phyloP scores from a whole-genome alignment of 2,888 invertebrate species.

The Caenorhabditis virilis region DNA sequence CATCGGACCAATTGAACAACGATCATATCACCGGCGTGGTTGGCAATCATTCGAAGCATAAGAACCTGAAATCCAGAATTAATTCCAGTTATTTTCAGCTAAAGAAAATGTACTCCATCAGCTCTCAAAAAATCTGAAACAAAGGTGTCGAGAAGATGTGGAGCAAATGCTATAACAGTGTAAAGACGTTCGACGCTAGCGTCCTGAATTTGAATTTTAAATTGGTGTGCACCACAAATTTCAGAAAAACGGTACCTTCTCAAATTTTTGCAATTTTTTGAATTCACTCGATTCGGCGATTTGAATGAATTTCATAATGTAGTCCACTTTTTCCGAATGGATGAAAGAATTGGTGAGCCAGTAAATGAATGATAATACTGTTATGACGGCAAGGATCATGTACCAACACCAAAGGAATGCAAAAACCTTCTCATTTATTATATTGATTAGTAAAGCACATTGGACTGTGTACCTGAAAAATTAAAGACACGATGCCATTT shows the following conservation, averaged over 20 bases:
- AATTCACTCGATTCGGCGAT: conserved; percentile 50
- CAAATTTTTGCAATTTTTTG: conserved; percentile 39
- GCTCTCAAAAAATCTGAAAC: conserved; percentile 61
- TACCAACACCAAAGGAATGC: conserved; percentile 68
- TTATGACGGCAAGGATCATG: conserved; percentile 58
- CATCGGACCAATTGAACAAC: conserved; percentile 49
- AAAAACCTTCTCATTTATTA: conserved; percentile 68
- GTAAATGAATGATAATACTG: conserved; percentile 59
- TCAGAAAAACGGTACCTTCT: conserved; percentile 17
- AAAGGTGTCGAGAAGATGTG: conserved; percentile 60
- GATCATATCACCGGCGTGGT: conserved; percentile 65
- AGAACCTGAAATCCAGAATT: conserved; percentile 61
- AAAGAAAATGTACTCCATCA: conserved; percentile 54
- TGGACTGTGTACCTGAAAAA: conserved; percentile 64
- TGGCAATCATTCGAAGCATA: conserved; percentile 65
- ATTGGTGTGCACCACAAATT: neutral
- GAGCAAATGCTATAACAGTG: conserved; percentile 56
- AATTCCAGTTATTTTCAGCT: too few species aligned
- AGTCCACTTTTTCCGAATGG: conserved; percentile 62
- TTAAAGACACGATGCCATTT: neutral
- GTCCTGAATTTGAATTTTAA: conserved; percentile 5
- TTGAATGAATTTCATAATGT: conserved; percentile 62
- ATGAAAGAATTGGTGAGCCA: conserved; percentile 63
- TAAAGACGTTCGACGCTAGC: conserved; percentile 42
- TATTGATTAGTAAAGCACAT: conserved; percentile 67